A percentile compares a stretch with the other conserved stretches of the same genome.
Conservation (phyloP, 2,113 vertebrate species). For the Lophochroa leadbeateri region DNA sequence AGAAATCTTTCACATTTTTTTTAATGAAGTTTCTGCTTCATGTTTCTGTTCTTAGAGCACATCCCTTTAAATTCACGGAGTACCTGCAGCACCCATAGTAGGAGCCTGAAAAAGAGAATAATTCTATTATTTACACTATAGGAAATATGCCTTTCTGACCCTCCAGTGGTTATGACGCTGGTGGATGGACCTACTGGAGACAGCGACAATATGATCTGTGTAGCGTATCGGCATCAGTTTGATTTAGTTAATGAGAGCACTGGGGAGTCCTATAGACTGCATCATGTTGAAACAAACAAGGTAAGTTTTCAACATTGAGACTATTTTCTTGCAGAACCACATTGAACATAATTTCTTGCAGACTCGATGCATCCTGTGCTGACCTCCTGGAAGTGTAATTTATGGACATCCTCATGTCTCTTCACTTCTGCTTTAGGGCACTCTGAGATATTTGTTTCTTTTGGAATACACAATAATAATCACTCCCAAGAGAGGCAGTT, state of each 20-base stretch:
- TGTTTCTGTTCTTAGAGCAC: neutral
- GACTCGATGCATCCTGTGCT: neutral
- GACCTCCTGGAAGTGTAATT: neutral
- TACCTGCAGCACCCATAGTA: neutral
- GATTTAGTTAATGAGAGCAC: constrained; percentile 97
- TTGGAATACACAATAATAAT: neutral
- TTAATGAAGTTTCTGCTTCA: neutral
- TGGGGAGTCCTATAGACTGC: constrained; percentile 89
- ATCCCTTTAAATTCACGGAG: neutral
- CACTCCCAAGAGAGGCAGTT: neutral
- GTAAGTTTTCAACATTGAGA: constrained; percentile 66
- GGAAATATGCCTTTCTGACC: constrained; percentile 97
- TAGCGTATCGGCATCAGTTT: constrained; percentile 96
- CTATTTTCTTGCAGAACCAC: neutral
- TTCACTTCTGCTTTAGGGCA: neutral
- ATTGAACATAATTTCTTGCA: neutral
- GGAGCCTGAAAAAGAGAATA: neutral
- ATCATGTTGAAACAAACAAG: constrained; percentile 92
- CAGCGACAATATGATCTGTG: constrained; percentile 97
- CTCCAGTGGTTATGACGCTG: constrained; percentile 90
- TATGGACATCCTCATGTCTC: neutral
- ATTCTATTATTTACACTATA: constrained; percentile 29
- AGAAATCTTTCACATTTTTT: neutral
- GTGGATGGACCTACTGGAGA: constrained; percentile 94
- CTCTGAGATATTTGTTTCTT: neutral